phyloP scores from a whole-genome alignment of 2,888 invertebrate genomes.

The Seira musarum region DNA sequence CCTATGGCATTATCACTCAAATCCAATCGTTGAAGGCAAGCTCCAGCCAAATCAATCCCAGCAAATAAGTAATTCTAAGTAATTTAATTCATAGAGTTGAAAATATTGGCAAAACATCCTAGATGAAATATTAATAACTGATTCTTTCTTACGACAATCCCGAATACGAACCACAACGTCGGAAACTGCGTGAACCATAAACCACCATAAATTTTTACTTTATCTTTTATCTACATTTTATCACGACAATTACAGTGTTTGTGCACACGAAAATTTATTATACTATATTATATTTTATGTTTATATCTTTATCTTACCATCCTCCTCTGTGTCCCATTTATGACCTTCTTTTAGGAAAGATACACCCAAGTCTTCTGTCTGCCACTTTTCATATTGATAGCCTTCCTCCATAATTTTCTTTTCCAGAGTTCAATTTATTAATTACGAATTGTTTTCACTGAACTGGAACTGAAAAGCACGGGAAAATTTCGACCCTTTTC shows the following conservation, averaged over 20 bases:
- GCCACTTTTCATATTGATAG: slow-evolving; percentile 34
- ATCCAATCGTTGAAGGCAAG: slow-evolving; percentile 87
- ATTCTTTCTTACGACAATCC: slow-evolving; percentile 36
- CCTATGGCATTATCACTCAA: slow-evolving; percentile 98
- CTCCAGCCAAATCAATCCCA: slow-evolving; percentile 86
- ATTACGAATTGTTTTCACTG: no score
- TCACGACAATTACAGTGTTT: no score
- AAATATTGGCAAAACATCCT: no score
- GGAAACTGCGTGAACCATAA: slow-evolving; percentile 20
- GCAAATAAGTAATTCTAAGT: slow-evolving; percentile 83
- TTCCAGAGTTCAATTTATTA: no score
- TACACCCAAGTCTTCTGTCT: slow-evolving; percentile 76
- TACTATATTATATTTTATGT: background rate
- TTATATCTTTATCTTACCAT: slow-evolving; percentile 78
- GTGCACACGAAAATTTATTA: background rate
- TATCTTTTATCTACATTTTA: background rate
- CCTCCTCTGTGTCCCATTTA: slow-evolving; percentile 83
- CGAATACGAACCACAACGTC: slow-evolving; percentile 36
- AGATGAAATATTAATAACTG: no score
- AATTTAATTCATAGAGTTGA: no score
- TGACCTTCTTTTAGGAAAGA: slow-evolving; percentile 86
- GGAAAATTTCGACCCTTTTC: no score
- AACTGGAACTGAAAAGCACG: no score
- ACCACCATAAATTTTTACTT: background rate
- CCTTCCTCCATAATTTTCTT: slow-evolving; percentile 17